Evolutionary conservation across 2,113 vertebrate genomes (phyloP).

Genomic region (Salminus brasiliensis): DNA sequence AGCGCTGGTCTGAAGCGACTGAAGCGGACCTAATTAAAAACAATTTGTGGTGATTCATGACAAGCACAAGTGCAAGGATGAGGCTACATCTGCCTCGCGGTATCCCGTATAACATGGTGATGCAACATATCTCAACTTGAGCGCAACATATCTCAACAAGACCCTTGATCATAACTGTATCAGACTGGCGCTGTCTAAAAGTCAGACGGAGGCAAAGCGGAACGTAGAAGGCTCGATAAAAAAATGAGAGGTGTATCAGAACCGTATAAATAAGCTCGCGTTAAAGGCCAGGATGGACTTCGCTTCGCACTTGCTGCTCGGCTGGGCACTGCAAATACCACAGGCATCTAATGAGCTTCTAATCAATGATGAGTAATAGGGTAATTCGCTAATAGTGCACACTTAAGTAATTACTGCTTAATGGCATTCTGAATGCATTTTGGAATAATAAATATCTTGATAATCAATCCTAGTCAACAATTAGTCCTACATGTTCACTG

Average conservation of each 20-base stretch:
- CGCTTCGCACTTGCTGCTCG: background rate
- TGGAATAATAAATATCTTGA: slow-evolving; percentile 38
- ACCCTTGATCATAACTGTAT: background rate
- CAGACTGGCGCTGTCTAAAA: background rate
- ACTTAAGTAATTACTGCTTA: slow-evolving; percentile 56
- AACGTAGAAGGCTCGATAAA: background rate
- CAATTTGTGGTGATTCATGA: slow-evolving; percentile 9
- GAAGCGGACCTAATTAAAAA: background rate
- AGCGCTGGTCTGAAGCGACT: background rate
- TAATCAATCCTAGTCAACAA: slow-evolving; percentile 33
- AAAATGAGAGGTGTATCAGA: background rate
- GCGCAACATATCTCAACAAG: background rate
- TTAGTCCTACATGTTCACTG: background rate
- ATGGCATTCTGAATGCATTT: slow-evolving; percentile 45
- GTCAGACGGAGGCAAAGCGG: background rate
- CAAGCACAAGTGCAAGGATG: background rate
- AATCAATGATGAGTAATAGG: slow-evolving; percentile 54
- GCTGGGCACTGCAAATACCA: slow-evolving; percentile 11
- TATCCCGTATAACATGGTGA: background rate
- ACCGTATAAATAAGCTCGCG: background rate
- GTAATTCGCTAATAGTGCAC: slow-evolving; percentile 46
- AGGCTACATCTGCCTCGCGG: background rate
- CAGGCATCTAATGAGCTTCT: slow-evolving; percentile 47
- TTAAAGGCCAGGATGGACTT: background rate
- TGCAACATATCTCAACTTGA: slow-evolving; percentile 11